Conservation (phyloP, 2,113 vertebrate species). For the Andinoacara biseriatus region DNA sequence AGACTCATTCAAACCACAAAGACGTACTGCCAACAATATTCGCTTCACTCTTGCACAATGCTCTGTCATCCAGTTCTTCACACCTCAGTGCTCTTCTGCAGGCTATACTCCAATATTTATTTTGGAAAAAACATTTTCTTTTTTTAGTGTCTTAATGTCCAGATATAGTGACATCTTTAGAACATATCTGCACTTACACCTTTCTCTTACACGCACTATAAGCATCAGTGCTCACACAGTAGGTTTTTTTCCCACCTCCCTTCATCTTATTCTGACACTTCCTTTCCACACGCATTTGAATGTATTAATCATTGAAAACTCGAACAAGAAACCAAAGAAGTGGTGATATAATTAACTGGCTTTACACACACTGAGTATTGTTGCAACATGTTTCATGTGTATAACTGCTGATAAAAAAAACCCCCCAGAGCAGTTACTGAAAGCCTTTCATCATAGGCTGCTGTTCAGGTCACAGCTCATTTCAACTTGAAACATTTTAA, state of each 20-base stretch:
- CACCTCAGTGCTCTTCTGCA: background rate
- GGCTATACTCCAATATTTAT: background rate
- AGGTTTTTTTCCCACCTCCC: background rate
- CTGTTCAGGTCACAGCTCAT: background rate
- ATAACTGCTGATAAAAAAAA: background rate
- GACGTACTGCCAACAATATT: background rate
- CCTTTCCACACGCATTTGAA: background rate
- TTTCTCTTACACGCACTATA: background rate
- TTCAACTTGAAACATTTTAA: background rate
- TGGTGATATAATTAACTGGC: background rate
- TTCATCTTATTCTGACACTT: background rate
- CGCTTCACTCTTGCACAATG: background rate
- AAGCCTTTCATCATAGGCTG: background rate
- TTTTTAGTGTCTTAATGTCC: background rate
- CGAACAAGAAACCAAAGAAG: background rate
- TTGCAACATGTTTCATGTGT: too few relatives aligned
- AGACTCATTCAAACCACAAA: too few relatives aligned
- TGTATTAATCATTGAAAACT: background rate
- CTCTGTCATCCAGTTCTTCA: background rate
- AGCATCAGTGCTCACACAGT: background rate
- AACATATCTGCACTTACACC: background rate
- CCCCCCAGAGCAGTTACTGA: background rate
- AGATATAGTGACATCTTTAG: background rate
- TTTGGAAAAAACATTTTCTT: background rate
- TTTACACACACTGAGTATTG: too few relatives aligned